Percentiles rank a stretch among this genome's conserved stretches.
phyloP scores from a whole-genome alignment of 2,797 vertebrate species.

The Heliangelus exortis region DNA sequence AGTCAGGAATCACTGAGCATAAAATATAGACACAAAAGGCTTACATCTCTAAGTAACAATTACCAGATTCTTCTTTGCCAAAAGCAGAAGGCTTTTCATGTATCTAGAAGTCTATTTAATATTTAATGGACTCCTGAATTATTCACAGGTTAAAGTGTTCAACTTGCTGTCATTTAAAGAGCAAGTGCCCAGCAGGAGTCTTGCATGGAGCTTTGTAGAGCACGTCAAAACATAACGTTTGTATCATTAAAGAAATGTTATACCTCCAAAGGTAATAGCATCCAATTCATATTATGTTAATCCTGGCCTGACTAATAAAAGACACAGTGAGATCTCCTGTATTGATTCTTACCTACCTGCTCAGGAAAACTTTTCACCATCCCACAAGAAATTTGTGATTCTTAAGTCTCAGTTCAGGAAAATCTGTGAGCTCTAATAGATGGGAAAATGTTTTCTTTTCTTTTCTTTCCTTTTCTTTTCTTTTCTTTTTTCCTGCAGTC shows the following conservation, averaged over 20 bases:
- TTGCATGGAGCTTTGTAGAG: constrained; percentile 11
- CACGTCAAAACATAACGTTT: neutral
- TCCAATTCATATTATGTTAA: neutral
- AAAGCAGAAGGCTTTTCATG: constrained; percentile 12
- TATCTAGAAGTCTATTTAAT: constrained; percentile 72
- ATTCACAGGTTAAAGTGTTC: constrained; percentile 72
- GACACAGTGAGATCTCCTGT: neutral
- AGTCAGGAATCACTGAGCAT: neutral
- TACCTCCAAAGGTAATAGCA: neutral
- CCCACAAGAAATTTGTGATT: neutral
- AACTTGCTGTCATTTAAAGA: constrained; percentile 72
- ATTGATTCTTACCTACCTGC: neutral
- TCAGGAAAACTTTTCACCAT: neutral
- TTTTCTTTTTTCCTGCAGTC: fast-evolving
- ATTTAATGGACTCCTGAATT: constrained; percentile 77
- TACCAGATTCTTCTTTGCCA: constrained; percentile 39
- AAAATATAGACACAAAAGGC: neutral
- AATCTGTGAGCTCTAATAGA: neutral
- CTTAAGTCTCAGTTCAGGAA: neutral
- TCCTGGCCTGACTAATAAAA: neutral
- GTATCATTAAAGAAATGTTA: constrained; percentile 35
- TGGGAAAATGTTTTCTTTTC: fast-evolving
- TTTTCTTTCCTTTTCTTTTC: fast-evolving
- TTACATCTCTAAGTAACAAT: constrained; percentile 40
- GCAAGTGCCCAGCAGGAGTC: constrained; percentile 43